phyloP scores from a whole-genome alignment of 2,888 invertebrate species.

The Brachyptera putata region DNA sequence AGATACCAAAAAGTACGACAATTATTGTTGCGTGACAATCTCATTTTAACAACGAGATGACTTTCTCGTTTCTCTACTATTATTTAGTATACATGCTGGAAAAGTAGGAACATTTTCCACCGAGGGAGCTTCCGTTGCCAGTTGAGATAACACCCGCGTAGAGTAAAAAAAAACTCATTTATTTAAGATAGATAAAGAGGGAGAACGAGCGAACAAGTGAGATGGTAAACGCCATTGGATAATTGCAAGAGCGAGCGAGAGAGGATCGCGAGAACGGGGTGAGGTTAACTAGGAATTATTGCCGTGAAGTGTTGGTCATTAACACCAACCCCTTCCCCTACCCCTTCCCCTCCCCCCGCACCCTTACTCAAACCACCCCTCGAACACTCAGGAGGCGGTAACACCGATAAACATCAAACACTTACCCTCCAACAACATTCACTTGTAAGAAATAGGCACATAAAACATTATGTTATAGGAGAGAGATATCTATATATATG shows the following conservation, averaged over 20 bases:
- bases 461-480: too few relatives aligned
- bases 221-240: background rate
- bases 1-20: too few relatives aligned
- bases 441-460: too few relatives aligned
- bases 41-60: too few relatives aligned
- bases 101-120: background rate
- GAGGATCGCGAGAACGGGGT: background rate
- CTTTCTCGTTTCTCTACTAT: too few relatives aligned
- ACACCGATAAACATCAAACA: constrained; percentile 1
- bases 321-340: constrained; percentile 14
- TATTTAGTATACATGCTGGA: too few relatives aligned
- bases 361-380: background rate
- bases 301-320: constrained; percentile 22
- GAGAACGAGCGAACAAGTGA: background rate
- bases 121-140: background rate
- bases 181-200: too few relatives aligned
- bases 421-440: too few relatives aligned
- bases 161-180: too few relatives aligned
- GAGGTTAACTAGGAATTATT: constrained; percentile 18
- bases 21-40: too few relatives aligned
- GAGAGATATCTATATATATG: too few relatives aligned
- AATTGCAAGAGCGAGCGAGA: background rate
- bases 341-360: background rate
- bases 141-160: background rate
- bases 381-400: constrained; percentile 12